Evolutionary conservation across 2,888 invertebrate species (phyloP), one percentile per base, ranked within the genome.

Genomic region (Argynnis bischoffii): DNA sequence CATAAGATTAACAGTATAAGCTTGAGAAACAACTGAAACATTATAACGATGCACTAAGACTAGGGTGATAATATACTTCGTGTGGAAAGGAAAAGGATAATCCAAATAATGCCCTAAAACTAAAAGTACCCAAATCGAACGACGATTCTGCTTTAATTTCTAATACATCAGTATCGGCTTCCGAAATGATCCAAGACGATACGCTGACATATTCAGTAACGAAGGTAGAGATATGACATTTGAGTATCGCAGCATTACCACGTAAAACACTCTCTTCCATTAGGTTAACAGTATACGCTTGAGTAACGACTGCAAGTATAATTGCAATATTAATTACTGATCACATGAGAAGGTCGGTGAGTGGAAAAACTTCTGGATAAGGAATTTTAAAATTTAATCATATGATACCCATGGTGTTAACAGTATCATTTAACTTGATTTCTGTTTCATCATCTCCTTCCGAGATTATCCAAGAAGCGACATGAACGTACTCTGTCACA

Each of bases 191-290:
- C 98, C 98, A 98, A 82, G 97, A 96, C 77, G 95, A 95, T 76
- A 98, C 97, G 86, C 94, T 94, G 81, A 98, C 97, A 92, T 97
- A 97, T 93, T 98, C 98, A 81, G 97, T 96, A 78, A 97, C 97
- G 92, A 97, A 98, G 88, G 97, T 97, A 78, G 98, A 97, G 88
- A 98, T 97, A 93, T 97, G 97, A 93, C 98, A 98, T 94, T 97
- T 97, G 82, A 98, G 94, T 88, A 97, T 96, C 78, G 96, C 97
- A 77, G 97, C 96, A 90, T 98, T 98, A 81, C 97, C 97, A 82
- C 96, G 95, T 80, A 98, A 94, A 73, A 98, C 97, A 90, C 97
- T 97, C 89, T 98, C 97, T 88, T 97, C 97, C 96, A 97, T 96
- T 80, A 97, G 95, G 93, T 97, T 97, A 78, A 97, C 96, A 79